phyloP scores from a whole-genome alignment of 2,113 vertebrate genomes.

The Cinclus mexicanus region DNA sequence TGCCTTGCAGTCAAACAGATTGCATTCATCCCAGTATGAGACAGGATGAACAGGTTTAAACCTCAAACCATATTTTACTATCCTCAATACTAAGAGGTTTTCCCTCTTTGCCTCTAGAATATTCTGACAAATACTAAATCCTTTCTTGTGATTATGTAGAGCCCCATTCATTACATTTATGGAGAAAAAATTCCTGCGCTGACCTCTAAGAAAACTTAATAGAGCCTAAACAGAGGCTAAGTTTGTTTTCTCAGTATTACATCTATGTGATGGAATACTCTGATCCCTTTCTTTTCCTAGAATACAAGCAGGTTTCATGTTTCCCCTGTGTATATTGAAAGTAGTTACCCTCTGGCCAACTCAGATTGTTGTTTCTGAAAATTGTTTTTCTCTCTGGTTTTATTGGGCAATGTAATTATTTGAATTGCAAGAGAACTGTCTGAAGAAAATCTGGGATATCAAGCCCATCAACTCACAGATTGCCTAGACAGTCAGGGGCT shows the following conservation, averaged over 20 bases:
- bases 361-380: slow-evolving; percentile 54
- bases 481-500: neutral
- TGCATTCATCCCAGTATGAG: neutral
- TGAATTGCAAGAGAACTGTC: slow-evolving; percentile 24
- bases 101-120: neutral
- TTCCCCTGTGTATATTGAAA: slow-evolving; percentile 63
- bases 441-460: neutral
- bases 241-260: slow-evolving; percentile 16
- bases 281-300: neutral
- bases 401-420: slow-evolving; percentile 51
- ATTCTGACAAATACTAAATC: neutral
- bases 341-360: slow-evolving; percentile 65
- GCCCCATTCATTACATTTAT: neutral
- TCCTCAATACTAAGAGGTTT: neutral
- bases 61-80: neutral
- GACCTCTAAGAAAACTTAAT: neutral
- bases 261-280: neutral
- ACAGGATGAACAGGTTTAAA: neutral
- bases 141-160: neutral
- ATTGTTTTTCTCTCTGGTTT: slow-evolving; percentile 43
- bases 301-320: slow-evolving; percentile 57
- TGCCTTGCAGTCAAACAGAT: neutral
- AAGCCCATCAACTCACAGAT: neutral
- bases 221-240: neutral
- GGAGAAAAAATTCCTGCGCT: neutral